Percentiles rank a stretch among this genome's conserved stretches.
Evolutionary conservation across 2,797 vertebrate species (phyloP).

Genomic region (Diplodus sargus): DNA sequence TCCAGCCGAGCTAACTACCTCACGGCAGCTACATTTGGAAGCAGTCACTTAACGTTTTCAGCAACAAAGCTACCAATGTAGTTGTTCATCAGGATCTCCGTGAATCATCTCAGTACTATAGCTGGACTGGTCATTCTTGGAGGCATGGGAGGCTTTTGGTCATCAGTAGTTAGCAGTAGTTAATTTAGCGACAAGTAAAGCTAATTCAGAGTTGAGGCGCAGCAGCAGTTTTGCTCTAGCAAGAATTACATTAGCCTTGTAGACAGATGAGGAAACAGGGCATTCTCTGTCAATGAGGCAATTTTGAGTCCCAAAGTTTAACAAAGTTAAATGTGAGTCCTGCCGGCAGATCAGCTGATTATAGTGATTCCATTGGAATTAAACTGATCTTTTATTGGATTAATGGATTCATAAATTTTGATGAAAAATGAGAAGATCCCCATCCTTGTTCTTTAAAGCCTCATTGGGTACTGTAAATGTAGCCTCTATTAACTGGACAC

Average conservation of each 20-base stretch:
- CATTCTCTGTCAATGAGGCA: neutral
- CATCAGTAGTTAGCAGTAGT: too few species aligned
- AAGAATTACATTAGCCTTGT: neutral
- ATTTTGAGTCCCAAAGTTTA: neutral
- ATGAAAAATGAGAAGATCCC: slow-evolving; percentile 28
- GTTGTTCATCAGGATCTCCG: too few species aligned
- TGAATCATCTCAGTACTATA: too few species aligned
- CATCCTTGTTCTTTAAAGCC: slow-evolving; percentile 24
- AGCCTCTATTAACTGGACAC: slow-evolving; percentile 53
- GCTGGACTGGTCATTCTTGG: too few species aligned
- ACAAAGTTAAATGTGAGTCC: neutral
- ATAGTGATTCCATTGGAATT: neutral
- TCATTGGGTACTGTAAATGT: slow-evolving; percentile 28
- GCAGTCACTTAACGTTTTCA: too few species aligned
- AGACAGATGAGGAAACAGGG: neutral
- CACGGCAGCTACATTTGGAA: too few species aligned
- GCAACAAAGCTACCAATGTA: too few species aligned
- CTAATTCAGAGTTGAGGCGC: too few species aligned
- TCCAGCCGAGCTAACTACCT: too few species aligned
- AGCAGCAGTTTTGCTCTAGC: neutral
- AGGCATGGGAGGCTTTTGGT: too few species aligned
- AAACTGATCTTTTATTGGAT: neutral
- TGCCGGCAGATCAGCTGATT: neutral
- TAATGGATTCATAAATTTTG: slow-evolving; percentile 17
- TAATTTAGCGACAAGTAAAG: too few species aligned